Evolutionary conservation across 2,113 vertebrate species (phyloP), one percentile per base, ranked within the genome.

Genomic region (Nycticorax nycticorax): DNA sequence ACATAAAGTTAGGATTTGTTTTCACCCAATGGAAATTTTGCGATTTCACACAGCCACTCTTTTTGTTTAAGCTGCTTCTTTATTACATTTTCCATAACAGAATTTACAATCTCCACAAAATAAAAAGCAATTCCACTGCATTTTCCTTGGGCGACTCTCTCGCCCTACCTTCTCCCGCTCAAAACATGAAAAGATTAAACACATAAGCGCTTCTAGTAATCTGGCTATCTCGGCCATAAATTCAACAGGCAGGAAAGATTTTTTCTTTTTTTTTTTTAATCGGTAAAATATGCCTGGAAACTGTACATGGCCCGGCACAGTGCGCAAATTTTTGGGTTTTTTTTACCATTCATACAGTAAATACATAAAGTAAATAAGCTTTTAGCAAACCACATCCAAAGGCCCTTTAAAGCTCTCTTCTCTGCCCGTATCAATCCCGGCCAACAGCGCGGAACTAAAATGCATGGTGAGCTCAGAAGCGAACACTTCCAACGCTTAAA

Each of bases 1-100:
- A 90, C 89, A 95, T 97, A 87, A 97, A 97, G 92, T 97, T 93
- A 82, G 94, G 96, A 95, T 97, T 96, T 94, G 88, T 97, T 96
- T 97, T 97, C 92, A 97, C 96, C 97, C 95, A 89, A 79, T 95
- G 95, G 95, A 96, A 96, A 90, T 96, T 74, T 84, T 55, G 88
- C 0, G 0, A 84, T 97, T 97, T 91, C 84, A 81, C 91, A 93
- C 94, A 96, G 84, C 30, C 97, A 53, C 57, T 95, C 64, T 85
- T 96, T 92, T 85, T 85, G 88, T 91, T 97, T 91, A 91, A 97
- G 80, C 77, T 92, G 87, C 57, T 93, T 82, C 92, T 96, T 96
- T 96, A 94, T 96, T 96, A 94, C 80, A 87, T 92, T 97, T 95
- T 95, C 96, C 83, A 55, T 86, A 93, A 92, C 85, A 94, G 67